Evolutionary conservation across 37 sponge, comb jelly and placozoan species (phyloP).

Genomic region (Ephydatia muelleri): DNA sequence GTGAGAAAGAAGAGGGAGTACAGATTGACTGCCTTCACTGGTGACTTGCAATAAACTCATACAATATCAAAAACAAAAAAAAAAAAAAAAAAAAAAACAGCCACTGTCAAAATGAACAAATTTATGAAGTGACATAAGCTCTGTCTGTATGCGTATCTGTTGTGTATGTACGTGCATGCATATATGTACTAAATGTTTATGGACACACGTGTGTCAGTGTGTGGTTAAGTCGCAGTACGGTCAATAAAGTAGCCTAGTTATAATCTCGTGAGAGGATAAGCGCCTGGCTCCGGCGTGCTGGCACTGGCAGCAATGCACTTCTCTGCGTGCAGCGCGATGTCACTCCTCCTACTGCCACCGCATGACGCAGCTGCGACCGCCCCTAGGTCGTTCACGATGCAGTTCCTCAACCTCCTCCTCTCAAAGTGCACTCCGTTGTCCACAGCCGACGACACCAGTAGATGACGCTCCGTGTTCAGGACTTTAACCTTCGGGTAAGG

Average conservation of each 20-base stretch:
- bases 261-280: neutral
- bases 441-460: neutral
- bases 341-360: neutral
- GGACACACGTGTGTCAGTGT: neutral
- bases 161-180: neutral
- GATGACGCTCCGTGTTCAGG: slow-evolving; percentile 19
- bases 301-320: slow-evolving; percentile 42
- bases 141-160: neutral
- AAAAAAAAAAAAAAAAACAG: neutral
- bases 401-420: slow-evolving; percentile 7
- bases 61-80: neutral
- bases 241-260: neutral
- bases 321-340: slow-evolving; percentile 16
- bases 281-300: slow-evolving; percentile 41
- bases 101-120: neutral
- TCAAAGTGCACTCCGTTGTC: no score
- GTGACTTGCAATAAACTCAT: slow-evolving; percentile 18
- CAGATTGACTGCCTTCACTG: slow-evolving; percentile 64
- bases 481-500: neutral
- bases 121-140: neutral
- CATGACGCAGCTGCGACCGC: neutral
- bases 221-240: neutral
- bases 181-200: neutral
- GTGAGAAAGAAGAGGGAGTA: slow-evolving; percentile 18
- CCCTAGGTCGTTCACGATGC: slow-evolving; percentile 23